phyloP scores from a whole-genome alignment of 2,797 vertebrate genomes.

The Chelon auratus region DNA sequence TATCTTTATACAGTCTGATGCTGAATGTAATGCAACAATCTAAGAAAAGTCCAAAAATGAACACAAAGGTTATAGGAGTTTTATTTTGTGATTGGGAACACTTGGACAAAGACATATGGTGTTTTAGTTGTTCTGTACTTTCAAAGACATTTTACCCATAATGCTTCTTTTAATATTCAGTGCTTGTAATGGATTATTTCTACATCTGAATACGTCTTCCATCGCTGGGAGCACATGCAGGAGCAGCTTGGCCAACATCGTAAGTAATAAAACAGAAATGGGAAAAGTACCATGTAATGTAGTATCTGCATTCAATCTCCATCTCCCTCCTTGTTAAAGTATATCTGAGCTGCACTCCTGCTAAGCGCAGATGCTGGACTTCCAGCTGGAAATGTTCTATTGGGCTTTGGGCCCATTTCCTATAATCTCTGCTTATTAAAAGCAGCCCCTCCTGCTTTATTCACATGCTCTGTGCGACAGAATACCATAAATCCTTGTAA shows the following conservation, averaged over 20 bases:
- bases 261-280: constrained; percentile 73
- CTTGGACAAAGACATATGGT: no score
- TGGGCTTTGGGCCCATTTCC: constrained; percentile 81
- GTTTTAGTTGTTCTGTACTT: no score
- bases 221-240: constrained; percentile 39
- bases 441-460: constrained; percentile 77
- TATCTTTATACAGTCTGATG: no score
- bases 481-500: constrained; percentile 76
- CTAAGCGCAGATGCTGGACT: constrained; percentile 69
- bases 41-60: no score
- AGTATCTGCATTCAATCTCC: constrained; percentile 77
- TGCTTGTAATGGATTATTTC: constrained; percentile 1
- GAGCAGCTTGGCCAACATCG: constrained; percentile 45
- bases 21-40: no score
- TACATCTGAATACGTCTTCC: constrained; percentile 14
- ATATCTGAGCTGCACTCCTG: constrained; percentile 60
- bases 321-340: constrained; percentile 70
- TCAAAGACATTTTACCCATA: no score
- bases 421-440: constrained; percentile 84
- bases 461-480: constrained; percentile 73
- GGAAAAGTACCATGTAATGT: constrained; percentile 70
- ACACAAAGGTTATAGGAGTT: neutral
- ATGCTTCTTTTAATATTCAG: no score
- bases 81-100: neutral
- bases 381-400: constrained; percentile 85